Percentiles rank a stretch among this genome's conserved stretches.
Evolutionary conservation across 2,888 invertebrate genomes (phyloP).

Genomic region (Schizotus pectinicornis): DNA sequence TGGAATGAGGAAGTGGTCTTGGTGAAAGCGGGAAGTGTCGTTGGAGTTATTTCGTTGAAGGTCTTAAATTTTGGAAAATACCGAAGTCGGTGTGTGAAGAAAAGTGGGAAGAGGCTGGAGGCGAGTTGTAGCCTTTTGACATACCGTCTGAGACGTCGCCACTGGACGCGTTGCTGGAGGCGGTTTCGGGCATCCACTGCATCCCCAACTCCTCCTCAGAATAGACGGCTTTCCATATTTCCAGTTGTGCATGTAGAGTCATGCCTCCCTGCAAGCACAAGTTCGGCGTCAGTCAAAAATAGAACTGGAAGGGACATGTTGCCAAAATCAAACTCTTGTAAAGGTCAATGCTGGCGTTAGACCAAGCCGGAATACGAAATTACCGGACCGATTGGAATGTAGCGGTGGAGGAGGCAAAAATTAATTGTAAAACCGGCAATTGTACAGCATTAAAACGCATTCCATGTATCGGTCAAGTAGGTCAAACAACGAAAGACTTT

Average conservation of each 20-base stretch:
- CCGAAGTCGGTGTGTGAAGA: no score
- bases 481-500: conserved; percentile 49
- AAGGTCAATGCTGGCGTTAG: conserved; percentile 21
- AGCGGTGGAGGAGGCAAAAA: no score
- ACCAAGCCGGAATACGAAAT: conserved; percentile 16
- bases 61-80: no score
- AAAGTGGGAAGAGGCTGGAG: no score
- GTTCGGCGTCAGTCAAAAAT: background rate
- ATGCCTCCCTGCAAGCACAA: conserved; percentile 73
- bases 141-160: conserved; percentile 77
- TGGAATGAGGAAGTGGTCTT: no score
- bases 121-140: conserved; percentile 36
- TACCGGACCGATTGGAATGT: conserved; percentile 19
- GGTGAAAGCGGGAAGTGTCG: no score
- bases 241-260: conserved; percentile 84
- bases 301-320: no score
- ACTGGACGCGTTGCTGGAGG: conserved; percentile 60
- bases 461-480: conserved; percentile 47
- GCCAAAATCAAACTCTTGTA: conserved; percentile 1
- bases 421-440: background rate
- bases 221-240: conserved; percentile 88
- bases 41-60: no score
- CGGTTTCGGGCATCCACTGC: conserved; percentile 59
- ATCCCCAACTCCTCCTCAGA: conserved; percentile 61
- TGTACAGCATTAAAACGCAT: conserved; percentile 40